phyloP scores from a whole-genome alignment of 2,888 invertebrate species.

The Euspilapteryx auroguttella region DNA sequence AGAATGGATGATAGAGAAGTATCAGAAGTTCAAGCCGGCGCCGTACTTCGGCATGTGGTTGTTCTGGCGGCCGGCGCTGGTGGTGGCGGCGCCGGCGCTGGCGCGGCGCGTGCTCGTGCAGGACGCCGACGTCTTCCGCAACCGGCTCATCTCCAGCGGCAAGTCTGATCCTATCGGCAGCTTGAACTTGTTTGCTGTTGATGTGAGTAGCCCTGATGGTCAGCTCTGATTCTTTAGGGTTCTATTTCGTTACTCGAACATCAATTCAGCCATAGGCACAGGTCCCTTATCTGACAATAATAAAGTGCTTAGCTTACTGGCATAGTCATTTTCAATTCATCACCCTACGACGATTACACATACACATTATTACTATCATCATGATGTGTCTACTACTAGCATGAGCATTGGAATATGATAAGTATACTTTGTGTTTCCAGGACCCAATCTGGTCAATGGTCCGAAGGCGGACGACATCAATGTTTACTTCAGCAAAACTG shows the following conservation, averaged over 20 bases:
- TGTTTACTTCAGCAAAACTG: slow-evolving; percentile 20
- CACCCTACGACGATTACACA: too few relatives aligned
- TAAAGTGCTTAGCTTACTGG: background rate
- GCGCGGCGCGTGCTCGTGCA: slow-evolving; percentile 23
- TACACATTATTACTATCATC: too few relatives aligned
- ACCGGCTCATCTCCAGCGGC: slow-evolving; percentile 21
- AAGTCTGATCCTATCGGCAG: slow-evolving; percentile 22
- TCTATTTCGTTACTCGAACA: background rate
- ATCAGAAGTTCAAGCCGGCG: slow-evolving; percentile 12
- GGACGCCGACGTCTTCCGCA: slow-evolving; percentile 23
- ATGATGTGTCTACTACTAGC: background rate
- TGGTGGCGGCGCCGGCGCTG: slow-evolving; percentile 25
- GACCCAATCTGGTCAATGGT: slow-evolving; percentile 21
- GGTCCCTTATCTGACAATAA: background rate
- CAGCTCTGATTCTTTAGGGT: slow-evolving; percentile 4
- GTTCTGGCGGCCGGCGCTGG: slow-evolving; percentile 28
- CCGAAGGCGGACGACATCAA: slow-evolving; percentile 14
- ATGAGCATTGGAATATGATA: background rate
- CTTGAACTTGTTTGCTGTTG: slow-evolving; percentile 21
- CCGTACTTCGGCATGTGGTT: slow-evolving; percentile 33
- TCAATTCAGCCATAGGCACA: background rate
- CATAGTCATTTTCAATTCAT: too few relatives aligned
- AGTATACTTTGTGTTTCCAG: slow-evolving; percentile 12
- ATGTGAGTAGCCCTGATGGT: slow-evolving; percentile 18
- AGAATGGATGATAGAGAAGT: slow-evolving; percentile 20